Base-by-base conservation (phyloP, 2,113 vertebrate genomes). In the Periophthalmus modestus region DNA sequence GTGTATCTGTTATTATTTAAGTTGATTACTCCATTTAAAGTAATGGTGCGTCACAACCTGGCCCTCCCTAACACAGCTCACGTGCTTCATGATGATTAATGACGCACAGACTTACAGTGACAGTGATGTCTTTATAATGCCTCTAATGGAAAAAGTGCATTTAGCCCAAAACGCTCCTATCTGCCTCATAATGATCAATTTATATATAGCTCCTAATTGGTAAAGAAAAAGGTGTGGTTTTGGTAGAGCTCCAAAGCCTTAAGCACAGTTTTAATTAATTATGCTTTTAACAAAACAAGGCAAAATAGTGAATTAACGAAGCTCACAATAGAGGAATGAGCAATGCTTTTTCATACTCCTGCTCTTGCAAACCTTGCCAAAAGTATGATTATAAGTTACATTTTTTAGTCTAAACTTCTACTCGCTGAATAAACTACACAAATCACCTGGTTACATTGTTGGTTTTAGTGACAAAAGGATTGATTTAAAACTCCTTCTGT, bases 281-380 rank as follows among this genome's bases (percentile, higher is more conserved):
- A n/a, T 54, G 52, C 52, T 54, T 54, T 54, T 19, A 11, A 21
- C 54, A 23, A 59, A 24, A 24, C 57, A 59, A 59, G 3, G 3
- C 28, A 28, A 28, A 12, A 23, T 23, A 59, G 58, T 5, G 24
- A 66, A 71, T 59, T 73, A 83, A 46, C 74, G 33, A 74, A 76
- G 80, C 69, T 73, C 63, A 18, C 48, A 52, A 52, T 5, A 52
- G 48, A 52, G 15, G 15, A 52, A 52, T 19, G 16, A 16, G 18
- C 15, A 52, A 5, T 52, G 15, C 5, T 16, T 15, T 14, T 50
- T 50, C 5, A 6, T 14, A 52, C 21, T 58, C 23, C 12, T 58
- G 23, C 3, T 58, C 57, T 58, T 1, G 54, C 3, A 12, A 5
- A 24, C 21, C 21, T 13, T 13, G 55, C 55, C 12, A 58, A 15